Base-by-base conservation (phyloP, 2,888 invertebrate genomes). In the Polydrusus pterygomalis region DNA sequence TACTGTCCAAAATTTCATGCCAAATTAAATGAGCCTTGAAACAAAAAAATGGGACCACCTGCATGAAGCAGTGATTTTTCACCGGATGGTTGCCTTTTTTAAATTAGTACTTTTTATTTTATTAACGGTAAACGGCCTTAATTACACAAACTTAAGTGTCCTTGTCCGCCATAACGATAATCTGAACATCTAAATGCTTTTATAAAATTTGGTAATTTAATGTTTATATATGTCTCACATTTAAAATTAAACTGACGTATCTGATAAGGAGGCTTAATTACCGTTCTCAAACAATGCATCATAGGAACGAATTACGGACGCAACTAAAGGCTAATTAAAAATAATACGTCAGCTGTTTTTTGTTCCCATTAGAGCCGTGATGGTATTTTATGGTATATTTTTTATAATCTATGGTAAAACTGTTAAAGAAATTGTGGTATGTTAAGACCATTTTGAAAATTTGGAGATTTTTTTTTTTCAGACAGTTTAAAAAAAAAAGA, bases 141-240 rank as follows among this genome's bases (percentile, higher is more conserved):
- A 74, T 74, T 74, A 74, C 74, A 51, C 56, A 68, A 62, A 47
- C 62, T 34, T 74, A 70, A 74, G 70, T 70, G 74, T 74, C 74
- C 74, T 74, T 64, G 71, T 70, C 70, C 72, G 72, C 45, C 71
- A 71, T 45, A 49, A 38, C 51, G 38, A 56, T 69, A 58, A 65
- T 64, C 77, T 40, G 68, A 74, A 77, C 77, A 77, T 69, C 71
- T 71, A 77, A 77, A 77, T 60, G 77, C 77, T 77, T 77, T 74
- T 77, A 77, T 71, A 67, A 74, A 77, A 68, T 77, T 74, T 65
- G 67, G 74, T 70, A 77, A 74, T 77, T 77, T 69, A 63, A 71
- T 34, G 70, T 70, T 71, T 73, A 70, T 74, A 70, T 76, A 73
- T 77, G 64, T 69, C 72, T 69, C 69, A 47, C 70, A 62, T 74